A percentile compares a stretch with the other conserved stretches of the same genome.
These are phyloP conservation scores for Varecia variegata DNA, from an alignment of 2,797 vertebrate genomes.

Conservation along the genomic window DNA sequence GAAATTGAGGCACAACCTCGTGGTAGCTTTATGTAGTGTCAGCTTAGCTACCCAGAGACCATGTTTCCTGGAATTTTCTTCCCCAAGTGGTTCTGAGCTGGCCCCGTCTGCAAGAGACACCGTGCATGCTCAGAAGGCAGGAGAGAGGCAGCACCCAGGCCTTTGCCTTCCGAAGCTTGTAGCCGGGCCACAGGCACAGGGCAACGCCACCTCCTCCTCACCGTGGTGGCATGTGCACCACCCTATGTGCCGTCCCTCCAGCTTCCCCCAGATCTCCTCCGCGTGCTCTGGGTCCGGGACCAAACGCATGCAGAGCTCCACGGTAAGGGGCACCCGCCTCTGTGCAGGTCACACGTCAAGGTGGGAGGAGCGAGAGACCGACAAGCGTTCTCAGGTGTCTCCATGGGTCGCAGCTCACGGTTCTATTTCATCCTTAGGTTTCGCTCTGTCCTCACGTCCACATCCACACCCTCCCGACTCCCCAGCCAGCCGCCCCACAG, in stretches of 20 bases:
- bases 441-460: neutral
- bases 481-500: neutral
- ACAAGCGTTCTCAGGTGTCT: neutral
- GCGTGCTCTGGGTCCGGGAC: neutral
- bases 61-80: neutral
- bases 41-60: neutral
- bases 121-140: neutral
- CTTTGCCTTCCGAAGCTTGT: neutral
- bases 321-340: no score
- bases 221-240: neutral
- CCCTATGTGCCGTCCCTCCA: fast-evolving
- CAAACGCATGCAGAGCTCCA: fast-evolving
- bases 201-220: no score
- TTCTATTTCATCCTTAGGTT: neutral
- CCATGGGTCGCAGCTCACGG: neutral
- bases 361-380: no score
- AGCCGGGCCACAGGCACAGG: neutral
- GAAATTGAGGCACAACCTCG: neutral
- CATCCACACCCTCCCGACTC: neutral
- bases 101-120: neutral
- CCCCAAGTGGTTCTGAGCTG: neutral
- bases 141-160: neutral
- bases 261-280: neutral
- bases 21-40: neutral
- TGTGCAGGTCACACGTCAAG: neutral